Conservation (phyloP, 2,888 invertebrate species). For the Drosophila lacicola region DNA sequence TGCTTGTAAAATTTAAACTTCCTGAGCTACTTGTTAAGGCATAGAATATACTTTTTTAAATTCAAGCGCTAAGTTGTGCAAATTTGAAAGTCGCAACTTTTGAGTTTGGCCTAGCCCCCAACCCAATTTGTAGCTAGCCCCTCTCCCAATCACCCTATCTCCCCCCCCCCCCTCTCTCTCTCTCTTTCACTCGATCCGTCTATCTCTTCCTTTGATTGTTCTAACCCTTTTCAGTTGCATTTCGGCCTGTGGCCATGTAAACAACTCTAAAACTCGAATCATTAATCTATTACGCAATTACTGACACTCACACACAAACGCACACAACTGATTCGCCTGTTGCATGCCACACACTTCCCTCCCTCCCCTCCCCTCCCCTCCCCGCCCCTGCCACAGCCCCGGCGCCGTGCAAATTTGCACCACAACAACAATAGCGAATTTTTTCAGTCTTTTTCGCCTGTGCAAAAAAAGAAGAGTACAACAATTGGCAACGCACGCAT, state of each 20-base stretch:
- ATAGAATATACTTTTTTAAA: too few species aligned
- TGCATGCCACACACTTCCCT: constrained; percentile 24
- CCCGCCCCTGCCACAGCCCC: not conserved
- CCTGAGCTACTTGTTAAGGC: too few species aligned
- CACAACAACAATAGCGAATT: constrained; percentile 42
- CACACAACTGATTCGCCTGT: constrained; percentile 42
- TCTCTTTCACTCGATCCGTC: not conserved
- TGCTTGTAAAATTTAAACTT: too few species aligned
- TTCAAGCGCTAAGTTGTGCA: too few species aligned
- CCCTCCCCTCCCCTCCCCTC: not conserved
- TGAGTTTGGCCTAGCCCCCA: too few species aligned
- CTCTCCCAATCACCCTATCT: not conserved
- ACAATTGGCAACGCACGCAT: constrained; percentile 63
- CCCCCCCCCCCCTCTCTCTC: not conserved
- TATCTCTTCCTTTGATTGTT: constrained; percentile 4
- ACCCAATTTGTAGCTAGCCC: too few species aligned
- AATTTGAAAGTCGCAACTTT: too few species aligned
- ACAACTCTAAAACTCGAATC: constrained; percentile 66
- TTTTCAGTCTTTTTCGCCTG: constrained; percentile 51
- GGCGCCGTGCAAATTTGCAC: constrained; percentile 33
- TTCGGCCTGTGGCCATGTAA: constrained; percentile 66
- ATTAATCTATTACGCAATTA: constrained; percentile 78
- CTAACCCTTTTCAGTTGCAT: constrained; percentile 47
- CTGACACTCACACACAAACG: constrained; percentile 36
- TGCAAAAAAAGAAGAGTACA: constrained; percentile 37